Evolutionary conservation across 2,888 invertebrate species (phyloP), one percentile per base, ranked within the genome.

Genomic region (Darwinula stevensoni): DNA sequence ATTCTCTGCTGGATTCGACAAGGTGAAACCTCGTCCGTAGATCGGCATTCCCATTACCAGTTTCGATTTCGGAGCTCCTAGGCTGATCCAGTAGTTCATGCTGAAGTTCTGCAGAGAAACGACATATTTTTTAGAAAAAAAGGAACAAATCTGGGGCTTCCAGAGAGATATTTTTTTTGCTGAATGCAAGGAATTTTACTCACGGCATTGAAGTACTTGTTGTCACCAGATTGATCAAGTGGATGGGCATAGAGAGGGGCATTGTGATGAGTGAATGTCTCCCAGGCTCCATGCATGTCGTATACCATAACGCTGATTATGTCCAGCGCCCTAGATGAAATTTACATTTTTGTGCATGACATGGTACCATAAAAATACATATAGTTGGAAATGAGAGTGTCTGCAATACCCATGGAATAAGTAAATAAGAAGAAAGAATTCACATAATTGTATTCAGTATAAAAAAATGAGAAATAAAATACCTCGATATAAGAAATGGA

Each of bases 21-120:
- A 47, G 0, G 58, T 63, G 40, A 66, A 76, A 0, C 64, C 57
- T 32, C 65, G 58, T 0, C 72, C 75, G 38, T 72, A 75, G 4
- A 65, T 55, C 0, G 67, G 67, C 17, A 73, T 48, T 0, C 76
- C 75, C 1, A 75, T 38, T 1, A 65, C 51, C 0, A 76, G 40
- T 45, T 75, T 75, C 2, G 60, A 50, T 2, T 59, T 49, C 3
- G 58, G 52, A 1, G 61, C 62, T 9, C 65, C 65, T 37, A 56
- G 51, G 2, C 49, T 46, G 2, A 63, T 38, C 62, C 62, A 65
- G 36, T 54, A 54, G 18, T 51, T 42, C 4, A 63, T 48, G 3
- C 55, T 50, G 31, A 47, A 50, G 34, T 58, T 22, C 22, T 22
- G n/a, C n/a, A n/a, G n/a, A n/a, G n/a, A n/a, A n/a, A n/a, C n/a